phyloP scores from a whole-genome alignment of 2,113 vertebrate genomes.

The Columba janthina region DNA sequence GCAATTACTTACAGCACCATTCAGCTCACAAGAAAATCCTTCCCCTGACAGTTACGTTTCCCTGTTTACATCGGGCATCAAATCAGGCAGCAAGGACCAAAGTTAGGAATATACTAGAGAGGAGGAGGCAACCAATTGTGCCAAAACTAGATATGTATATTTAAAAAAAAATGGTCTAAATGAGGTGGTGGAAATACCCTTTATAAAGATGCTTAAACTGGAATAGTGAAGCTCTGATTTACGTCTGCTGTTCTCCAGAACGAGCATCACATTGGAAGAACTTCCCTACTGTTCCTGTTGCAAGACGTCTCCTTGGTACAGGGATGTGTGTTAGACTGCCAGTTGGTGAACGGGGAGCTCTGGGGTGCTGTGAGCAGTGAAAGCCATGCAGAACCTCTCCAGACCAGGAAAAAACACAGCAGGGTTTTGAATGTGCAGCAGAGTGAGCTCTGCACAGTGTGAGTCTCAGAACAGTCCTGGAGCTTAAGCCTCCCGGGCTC shows the following conservation, averaged over 20 bases:
- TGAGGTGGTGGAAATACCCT: neutral
- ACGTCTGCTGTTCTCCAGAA: neutral
- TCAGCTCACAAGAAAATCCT: neutral
- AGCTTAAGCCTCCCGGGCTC: neutral
- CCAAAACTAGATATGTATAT: neutral
- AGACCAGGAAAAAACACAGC: neutral
- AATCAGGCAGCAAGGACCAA: neutral
- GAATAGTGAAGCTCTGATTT: neutral
- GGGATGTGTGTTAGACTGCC: neutral
- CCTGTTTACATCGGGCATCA: neutral
- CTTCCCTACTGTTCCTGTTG: neutral
- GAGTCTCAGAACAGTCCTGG: neutral
- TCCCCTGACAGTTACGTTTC: neutral
- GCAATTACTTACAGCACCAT: conserved; percentile 26
- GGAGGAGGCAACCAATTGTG: neutral
- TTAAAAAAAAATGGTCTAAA: neutral
- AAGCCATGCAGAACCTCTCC: neutral
- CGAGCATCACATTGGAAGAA: neutral
- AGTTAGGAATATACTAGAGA: neutral
- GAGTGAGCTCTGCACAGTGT: neutral
- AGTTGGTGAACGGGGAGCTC: neutral
- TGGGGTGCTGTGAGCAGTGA: neutral
- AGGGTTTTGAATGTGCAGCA: neutral
- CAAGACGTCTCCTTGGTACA: neutral
- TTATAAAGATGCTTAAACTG: neutral